Conservation (phyloP, 2,888 invertebrate species). For the Thymelicus acteon region DNA sequence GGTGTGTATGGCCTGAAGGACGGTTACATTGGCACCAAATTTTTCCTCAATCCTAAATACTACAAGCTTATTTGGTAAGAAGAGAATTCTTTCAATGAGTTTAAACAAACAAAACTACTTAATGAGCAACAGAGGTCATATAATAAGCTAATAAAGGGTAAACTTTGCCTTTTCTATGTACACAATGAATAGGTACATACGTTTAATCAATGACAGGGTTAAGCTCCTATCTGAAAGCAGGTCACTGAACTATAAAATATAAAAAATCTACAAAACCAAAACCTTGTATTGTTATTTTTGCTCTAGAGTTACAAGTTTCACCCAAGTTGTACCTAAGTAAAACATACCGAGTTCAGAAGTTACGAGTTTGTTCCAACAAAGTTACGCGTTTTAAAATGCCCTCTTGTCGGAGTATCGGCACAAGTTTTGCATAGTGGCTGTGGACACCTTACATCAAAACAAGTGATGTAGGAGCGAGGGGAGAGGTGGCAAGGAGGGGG, state of each 20-base stretch:
- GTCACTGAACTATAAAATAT: not conserved
- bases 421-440: slow-evolving; percentile 76
- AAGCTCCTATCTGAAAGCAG: too few species aligned
- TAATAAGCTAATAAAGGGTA: too few species aligned
- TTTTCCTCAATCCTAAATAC: too few species aligned
- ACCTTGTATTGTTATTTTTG: slow-evolving; percentile 2
- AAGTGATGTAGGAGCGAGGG: slow-evolving; percentile 66
- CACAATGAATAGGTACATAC: too few species aligned
- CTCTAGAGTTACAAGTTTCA: not conserved
- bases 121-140: too few species aligned
- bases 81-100: too few species aligned
- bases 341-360: slow-evolving; percentile 15
- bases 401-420: slow-evolving; percentile 40
- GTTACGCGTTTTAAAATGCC: slow-evolving; percentile 31
- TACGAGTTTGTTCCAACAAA: slow-evolving; percentile 17
- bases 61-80: too few species aligned
- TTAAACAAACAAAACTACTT: too few species aligned
- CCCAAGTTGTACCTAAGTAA: not conserved
- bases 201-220: too few species aligned
- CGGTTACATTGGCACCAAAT: too few species aligned
- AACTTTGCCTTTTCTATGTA: too few species aligned
- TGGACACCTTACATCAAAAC: slow-evolving; percentile 83
- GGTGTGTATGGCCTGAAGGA: too few species aligned
- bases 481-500: slow-evolving; percentile 49
- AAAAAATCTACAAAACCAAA: not conserved